phyloP scores from a whole-genome alignment of 2,888 invertebrate species.

The Proisotoma minuta region DNA sequence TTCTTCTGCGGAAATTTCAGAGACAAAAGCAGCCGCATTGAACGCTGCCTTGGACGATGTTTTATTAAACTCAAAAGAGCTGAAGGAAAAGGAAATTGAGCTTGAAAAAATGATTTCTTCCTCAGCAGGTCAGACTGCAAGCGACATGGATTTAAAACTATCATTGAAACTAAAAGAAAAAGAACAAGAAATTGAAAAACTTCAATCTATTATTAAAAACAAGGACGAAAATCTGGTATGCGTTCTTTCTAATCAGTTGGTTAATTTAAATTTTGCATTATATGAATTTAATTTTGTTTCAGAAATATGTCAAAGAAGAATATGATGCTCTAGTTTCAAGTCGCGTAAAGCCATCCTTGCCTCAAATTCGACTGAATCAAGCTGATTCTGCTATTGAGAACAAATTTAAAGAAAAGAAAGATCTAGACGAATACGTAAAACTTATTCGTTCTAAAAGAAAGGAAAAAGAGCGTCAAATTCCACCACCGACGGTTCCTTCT shows the following conservation, averaged over 20 bases:
- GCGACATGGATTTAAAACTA: conserved; percentile 53
- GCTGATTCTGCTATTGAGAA: conserved; percentile 47
- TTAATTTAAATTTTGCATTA: not conserved
- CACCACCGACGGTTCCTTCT: conserved; percentile 5
- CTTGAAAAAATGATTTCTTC: conserved; percentile 49
- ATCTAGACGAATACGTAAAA: conserved; percentile 53
- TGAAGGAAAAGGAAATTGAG: conserved; percentile 13
- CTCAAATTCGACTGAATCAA: conserved; percentile 16
- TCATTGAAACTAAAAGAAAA: conserved; percentile 56
- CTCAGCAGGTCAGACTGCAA: not conserved
- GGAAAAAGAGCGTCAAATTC: conserved; percentile 31
- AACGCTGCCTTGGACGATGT: conserved; percentile 53
- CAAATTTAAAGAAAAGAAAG: conserved; percentile 55
- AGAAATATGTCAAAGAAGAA: conserved; percentile 18
- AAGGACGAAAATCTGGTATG: conserved; percentile 52
- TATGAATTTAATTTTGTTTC: not conserved
- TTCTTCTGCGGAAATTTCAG: conserved; percentile 43
- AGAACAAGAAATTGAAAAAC: conserved; percentile 49
- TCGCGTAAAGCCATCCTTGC: conserved; percentile 17
- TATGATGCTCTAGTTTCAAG: conserved; percentile 13
- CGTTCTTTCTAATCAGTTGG: not conserved
- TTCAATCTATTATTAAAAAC: conserved; percentile 55
- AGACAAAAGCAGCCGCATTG: conserved; percentile 53
- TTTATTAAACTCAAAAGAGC: conserved; percentile 56
- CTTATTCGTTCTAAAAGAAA: conserved; percentile 50